These are phyloP conservation scores for Hyppa rectilinea DNA, from an alignment of 2,888 invertebrate genomes.

Conservation along the genomic window DNA sequence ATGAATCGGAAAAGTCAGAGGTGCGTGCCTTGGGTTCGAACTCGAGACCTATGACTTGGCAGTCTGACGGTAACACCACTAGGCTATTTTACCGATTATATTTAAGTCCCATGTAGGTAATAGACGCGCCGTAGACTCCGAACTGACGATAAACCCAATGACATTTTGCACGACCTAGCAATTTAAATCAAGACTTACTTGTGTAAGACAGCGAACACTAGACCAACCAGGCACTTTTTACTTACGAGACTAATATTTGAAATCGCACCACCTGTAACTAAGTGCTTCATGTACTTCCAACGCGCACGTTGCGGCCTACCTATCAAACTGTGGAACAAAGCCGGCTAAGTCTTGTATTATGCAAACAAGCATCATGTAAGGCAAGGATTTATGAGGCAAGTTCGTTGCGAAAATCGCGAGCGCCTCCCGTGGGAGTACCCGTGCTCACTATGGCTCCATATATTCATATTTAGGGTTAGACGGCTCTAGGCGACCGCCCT, in stretches of 20 bases:
- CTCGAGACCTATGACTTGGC: too few species aligned
- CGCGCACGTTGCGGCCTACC: constrained; percentile 76
- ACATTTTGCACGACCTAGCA: not conserved
- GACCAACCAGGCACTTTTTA: not conserved
- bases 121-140: not conserved
- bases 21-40: too few species aligned
- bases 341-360: constrained; percentile 89
- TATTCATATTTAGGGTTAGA: constrained; percentile 87
- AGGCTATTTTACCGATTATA: not conserved
- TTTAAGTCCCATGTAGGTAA: not conserved
- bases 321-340: constrained; percentile 88
- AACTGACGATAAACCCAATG: not conserved
- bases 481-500: constrained; percentile 61
- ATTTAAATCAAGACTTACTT: not conserved
- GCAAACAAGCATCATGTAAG: constrained; percentile 90
- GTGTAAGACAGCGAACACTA: too few species aligned
- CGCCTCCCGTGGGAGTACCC: constrained; percentile 78
- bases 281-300: constrained; percentile 67
- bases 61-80: too few species aligned
- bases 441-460: constrained; percentile 82
- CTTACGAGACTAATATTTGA: constrained; percentile 51
- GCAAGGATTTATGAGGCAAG: constrained; percentile 90
- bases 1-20: too few species aligned
- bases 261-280: constrained; percentile 59
- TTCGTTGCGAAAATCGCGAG: constrained; percentile 86